Evolutionary conservation across 2,888 invertebrate species (phyloP).

Genomic region (Agriopis leucophaearia): DNA sequence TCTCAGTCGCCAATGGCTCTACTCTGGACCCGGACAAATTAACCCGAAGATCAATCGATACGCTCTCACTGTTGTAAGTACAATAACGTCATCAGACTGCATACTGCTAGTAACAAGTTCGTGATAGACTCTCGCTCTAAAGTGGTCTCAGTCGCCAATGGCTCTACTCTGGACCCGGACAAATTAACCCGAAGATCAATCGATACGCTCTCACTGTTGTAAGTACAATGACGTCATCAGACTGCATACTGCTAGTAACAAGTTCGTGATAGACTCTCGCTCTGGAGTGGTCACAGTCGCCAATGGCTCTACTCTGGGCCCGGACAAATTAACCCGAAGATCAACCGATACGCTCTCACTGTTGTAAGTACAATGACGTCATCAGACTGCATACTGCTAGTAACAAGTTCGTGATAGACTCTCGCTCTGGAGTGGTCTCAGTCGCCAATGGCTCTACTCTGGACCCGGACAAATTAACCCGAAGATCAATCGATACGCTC

Average conservation of each 20-base stretch:
- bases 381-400: slow-evolving; percentile 78
- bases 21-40: slow-evolving; percentile 95
- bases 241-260: too few species aligned
- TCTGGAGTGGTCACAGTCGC: too few species aligned
- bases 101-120: too few species aligned
- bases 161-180: slow-evolving; percentile 96
- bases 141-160: slow-evolving; percentile 92
- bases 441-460: slow-evolving; percentile 94
- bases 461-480: slow-evolving; percentile 89
- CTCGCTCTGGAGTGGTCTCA: slow-evolving; percentile 91
- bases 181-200: slow-evolving; percentile 90
- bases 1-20: slow-evolving; percentile 94
- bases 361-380: slow-evolving; percentile 77
- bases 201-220: slow-evolving; percentile 82
- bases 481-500: slow-evolving; percentile 89
- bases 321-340: slow-evolving; percentile 86
- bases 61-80: slow-evolving; percentile 82
- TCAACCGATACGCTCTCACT: slow-evolving; percentile 89
- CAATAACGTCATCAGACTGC: neutral
- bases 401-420: slow-evolving; percentile 96
- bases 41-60: slow-evolving; percentile 87
- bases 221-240: neutral
- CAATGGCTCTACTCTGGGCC: too few species aligned
- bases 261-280: too few species aligned
- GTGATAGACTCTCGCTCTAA: neutral